Evolutionary conservation across 1,140 invertebrate genomes (phyloP), one percentile per base, ranked within the genome.

Genomic region (Drosophila nannoptera): DNA sequence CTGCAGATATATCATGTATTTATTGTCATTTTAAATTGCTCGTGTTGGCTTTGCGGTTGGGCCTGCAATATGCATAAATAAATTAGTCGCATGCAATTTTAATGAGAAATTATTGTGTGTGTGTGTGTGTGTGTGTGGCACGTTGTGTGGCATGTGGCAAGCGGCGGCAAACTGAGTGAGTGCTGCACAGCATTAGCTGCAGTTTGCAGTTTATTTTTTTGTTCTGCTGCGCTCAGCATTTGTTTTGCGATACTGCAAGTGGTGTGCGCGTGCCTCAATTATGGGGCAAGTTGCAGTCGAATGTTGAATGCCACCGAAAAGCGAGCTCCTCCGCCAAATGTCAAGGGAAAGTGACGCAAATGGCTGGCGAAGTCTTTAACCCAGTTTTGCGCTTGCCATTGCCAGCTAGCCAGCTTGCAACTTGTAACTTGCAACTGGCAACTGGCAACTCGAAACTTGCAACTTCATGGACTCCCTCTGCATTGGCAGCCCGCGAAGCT

Each of bases 361-460:
- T 67, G 78, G 78, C 61, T 49, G 63, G 35, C 66, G 66, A 80
- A 84, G 81, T 84, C 73, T 84, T 81, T 86, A 84, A 81, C 81
- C 81, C 77, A 84, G 67, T 86, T 84, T 76, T n/a, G n/a, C n/a
- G n/a, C n/a, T n/a, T n/a, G 56, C 56, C 58, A 64, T 69, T 73
- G 76, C n/a, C n/a, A n/a, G n/a, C n/a, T n/a, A n/a, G n/a, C n/a
- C n/a, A n/a, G n/a, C n/a, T n/a, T n/a, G 76, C 67, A 55, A 73
- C 43, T 58, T 45, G 53, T 73, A 58, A 52, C 66, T 65, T 33
- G 32, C 31, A 46, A 38, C 49, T 48, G 4, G 9, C 36, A 29
- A 40, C 35, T 32, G 12, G 31, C 45, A 9, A 16, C 33, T 7
- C 5, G 6, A 9, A 12, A 32, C 38, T 45, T 22, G 36, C 38